Conservation (phyloP, 2,888 invertebrate species). For the Cephus pulcher region DNA sequence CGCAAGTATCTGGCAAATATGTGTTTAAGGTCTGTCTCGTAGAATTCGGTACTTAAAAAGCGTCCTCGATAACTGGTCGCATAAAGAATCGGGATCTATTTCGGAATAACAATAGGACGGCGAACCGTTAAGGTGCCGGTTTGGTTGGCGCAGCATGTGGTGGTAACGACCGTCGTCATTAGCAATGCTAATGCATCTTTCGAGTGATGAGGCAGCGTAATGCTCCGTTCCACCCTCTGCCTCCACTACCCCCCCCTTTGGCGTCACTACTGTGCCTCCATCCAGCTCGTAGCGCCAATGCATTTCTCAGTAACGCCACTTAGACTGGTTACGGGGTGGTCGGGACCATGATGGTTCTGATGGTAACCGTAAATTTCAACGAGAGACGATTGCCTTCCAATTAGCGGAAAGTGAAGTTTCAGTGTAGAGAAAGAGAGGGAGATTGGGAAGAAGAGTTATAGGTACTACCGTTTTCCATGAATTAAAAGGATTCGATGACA, state of each 20-base stretch:
- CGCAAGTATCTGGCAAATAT: too few species aligned
- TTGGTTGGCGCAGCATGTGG: conserved; percentile 44
- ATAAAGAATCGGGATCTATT: conserved; percentile 5
- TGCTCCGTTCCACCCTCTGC: conserved; percentile 31
- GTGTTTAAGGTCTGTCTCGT: too few species aligned
- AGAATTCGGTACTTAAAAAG: background rate
- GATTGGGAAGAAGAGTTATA: too few species aligned
- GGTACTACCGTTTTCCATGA: too few species aligned
- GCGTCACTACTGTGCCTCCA: conserved; percentile 13
- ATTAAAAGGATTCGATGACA: too few species aligned
- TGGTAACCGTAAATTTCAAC: conserved; percentile 33
- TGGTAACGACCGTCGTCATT: conserved; percentile 62
- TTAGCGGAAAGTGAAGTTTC: conserved; percentile 23
- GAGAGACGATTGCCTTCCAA: conserved; percentile 42
- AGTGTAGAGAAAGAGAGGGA: too few species aligned
- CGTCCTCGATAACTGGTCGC: background rate
- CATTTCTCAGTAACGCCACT: conserved; percentile 43
- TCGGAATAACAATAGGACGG: background rate
- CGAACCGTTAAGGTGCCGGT: conserved; percentile 5
- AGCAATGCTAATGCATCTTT: conserved; percentile 64
- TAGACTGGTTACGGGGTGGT: conserved; percentile 14
- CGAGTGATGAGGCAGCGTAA: conserved; percentile 60
- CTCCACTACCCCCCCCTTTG: conserved; percentile 7
- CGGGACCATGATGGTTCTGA: conserved; percentile 1
- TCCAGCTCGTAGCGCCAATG: conserved; percentile 20